A percentile compares a stretch with the other conserved stretches of the same genome.
Conservation (phyloP, 2,113 vertebrate species). For the Suncus etruscus region DNA sequence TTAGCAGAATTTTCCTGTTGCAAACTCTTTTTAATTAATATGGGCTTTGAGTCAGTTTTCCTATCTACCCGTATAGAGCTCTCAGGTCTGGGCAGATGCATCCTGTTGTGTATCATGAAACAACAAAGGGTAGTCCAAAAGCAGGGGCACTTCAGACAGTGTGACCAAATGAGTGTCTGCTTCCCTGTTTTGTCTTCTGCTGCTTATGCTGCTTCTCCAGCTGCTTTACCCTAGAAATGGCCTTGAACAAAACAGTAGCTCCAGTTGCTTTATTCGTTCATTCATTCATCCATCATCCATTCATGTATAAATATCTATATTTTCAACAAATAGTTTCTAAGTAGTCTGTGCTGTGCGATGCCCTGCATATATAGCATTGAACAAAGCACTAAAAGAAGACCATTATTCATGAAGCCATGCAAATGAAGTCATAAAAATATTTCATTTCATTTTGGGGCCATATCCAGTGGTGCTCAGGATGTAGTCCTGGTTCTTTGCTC, state of each 20-base stretch:
- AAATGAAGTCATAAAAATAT: neutral
- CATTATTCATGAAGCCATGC: constrained; percentile 15
- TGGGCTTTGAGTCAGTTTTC: constrained; percentile 71
- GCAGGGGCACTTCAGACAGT: constrained; percentile 48
- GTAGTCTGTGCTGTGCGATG: neutral
- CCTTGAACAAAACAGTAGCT: constrained; percentile 15
- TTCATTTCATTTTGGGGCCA: neutral
- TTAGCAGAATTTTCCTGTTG: constrained; percentile 54
- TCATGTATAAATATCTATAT: neutral
- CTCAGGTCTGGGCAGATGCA: constrained; percentile 69
- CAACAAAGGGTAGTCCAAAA: constrained; percentile 60
- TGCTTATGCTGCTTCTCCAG: constrained; percentile 21
- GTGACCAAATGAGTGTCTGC: neutral
- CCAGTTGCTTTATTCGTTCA: neutral
- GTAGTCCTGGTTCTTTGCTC: no score
- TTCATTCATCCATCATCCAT: neutral
- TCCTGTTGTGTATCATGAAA: constrained; percentile 70
- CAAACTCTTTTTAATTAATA: constrained; percentile 76
- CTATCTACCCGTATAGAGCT: constrained; percentile 53
- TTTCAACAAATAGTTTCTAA: constrained; percentile 31
- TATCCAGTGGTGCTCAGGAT: no score
- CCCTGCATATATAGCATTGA: neutral
- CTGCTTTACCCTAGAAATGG: constrained; percentile 31
- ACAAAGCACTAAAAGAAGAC: neutral
- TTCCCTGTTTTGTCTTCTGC: constrained; percentile 13